Evolutionary conservation across 2,113 vertebrate species (phyloP), one percentile per base, ranked within the genome.

Genomic region (Podiceps cristatus): DNA sequence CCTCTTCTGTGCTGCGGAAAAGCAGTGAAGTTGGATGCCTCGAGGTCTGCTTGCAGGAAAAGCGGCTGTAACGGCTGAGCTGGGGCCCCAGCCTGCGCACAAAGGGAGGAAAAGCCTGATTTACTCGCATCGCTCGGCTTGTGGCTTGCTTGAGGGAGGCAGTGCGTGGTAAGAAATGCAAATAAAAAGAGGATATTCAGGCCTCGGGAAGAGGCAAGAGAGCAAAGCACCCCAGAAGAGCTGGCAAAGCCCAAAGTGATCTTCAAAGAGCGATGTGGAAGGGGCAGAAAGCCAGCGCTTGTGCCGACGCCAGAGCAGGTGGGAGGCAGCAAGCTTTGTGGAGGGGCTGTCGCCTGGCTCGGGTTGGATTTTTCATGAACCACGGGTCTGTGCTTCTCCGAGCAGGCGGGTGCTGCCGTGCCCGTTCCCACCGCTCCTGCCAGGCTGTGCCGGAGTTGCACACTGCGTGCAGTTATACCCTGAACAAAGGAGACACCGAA

Each of bases 361-460:
- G 4, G 40, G 2, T 49, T 76, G 6, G 1, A 15, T 52, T 56
- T 8, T 13, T 7, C 3, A 10, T 88, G 95, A 93, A 84, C 9
- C 3, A 0, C 0, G 23, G 87, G 64, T 81, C 76, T 90, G 89
- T 91, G 94, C 68, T 52, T 4, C 18, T 0, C 18, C 5, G 8
- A 31, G 90, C 59, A 17, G 2, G 8, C 47, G n/a, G 49, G 53
- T 2, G 35, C 80, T 4, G 4, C 88, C 1, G 2, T 27, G 75
- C 91, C 95, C n/a, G 19, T 95, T 96, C 96, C 96, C 96, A 95
- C 92, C 62, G 5, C 58, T 2, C 2, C 88, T 96, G 95, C 94
- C 96, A 96, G 94, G 25, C 81, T 9, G 25, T 0, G 88, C 92
- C 7, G 10, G 72, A 55, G 93, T 7, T 3, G 10, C 83, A 93